These are phyloP conservation scores for Meriones psammophilus DNA, from an alignment of 2,797 vertebrate genomes.

Conservation along the genomic window DNA sequence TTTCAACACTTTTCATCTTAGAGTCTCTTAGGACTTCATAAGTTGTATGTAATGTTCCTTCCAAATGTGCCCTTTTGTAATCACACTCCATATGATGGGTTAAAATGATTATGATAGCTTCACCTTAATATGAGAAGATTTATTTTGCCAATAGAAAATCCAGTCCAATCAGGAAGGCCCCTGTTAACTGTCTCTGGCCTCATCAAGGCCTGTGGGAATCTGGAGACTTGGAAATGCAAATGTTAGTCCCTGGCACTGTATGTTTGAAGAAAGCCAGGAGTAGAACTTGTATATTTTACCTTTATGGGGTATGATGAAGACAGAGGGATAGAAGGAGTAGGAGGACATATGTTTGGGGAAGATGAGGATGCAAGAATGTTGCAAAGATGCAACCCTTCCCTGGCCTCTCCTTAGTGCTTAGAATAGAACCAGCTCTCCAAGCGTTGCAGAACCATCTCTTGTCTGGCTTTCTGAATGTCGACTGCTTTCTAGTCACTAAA, in stretches of 20 bases:
- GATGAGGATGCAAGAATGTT: neutral
- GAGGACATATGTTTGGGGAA: neutral
- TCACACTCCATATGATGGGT: slow-evolving; percentile 74
- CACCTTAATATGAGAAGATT: slow-evolving; percentile 82
- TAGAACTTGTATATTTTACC: neutral
- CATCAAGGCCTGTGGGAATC: slow-evolving; percentile 63
- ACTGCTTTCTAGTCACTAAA: too few relatives aligned
- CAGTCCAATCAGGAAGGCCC: slow-evolving; percentile 43
- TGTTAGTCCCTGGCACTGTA: slow-evolving; percentile 55
- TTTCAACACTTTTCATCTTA: slow-evolving; percentile 37
- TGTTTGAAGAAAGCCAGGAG: slow-evolving; percentile 31
- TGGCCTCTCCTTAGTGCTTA: neutral
- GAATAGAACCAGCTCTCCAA: neutral
- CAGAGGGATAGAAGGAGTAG: neutral
- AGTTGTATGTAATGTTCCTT: slow-evolving; percentile 76
- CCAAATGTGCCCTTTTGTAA: slow-evolving; percentile 81
- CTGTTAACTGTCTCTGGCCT: slow-evolving; percentile 71
- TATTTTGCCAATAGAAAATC: slow-evolving; percentile 47
- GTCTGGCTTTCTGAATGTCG: neutral
- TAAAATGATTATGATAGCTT: slow-evolving; percentile 80
- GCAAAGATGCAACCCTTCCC: neutral
- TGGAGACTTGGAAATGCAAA: slow-evolving; percentile 64
- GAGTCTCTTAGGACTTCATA: slow-evolving; percentile 73
- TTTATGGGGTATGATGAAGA: neutral
- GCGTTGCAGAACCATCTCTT: neutral